phyloP scores from a whole-genome alignment of 2,113 vertebrate genomes.

The Rhodinocichla rosea region DNA sequence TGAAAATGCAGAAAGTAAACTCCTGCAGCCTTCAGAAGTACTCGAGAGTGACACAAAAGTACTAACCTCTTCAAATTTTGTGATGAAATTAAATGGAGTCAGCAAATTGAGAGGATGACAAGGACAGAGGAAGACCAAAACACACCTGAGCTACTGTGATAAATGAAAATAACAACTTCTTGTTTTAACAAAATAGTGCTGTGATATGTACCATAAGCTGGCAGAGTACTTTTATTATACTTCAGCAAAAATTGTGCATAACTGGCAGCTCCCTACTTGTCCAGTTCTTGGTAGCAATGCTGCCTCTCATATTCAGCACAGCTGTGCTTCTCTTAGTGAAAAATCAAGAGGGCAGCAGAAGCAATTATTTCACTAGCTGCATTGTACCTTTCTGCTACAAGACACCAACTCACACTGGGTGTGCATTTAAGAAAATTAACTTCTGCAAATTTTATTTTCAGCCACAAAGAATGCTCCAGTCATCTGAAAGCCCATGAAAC shows the following conservation, averaged over 20 bases:
- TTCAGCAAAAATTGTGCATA: constrained; percentile 14
- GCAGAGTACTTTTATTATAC: background rate
- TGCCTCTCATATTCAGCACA: background rate
- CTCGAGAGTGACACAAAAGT: background rate
- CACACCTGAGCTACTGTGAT: constrained; percentile 14
- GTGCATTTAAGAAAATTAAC: background rate
- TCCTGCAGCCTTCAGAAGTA: constrained; percentile 22
- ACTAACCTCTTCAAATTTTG: constrained; percentile 38
- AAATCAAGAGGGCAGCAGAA: background rate
- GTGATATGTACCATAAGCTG: background rate
- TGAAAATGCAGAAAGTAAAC: constrained; percentile 41
- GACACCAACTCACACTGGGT: background rate
- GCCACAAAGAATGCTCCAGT: background rate
- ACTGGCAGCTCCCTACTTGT: background rate
- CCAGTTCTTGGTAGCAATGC: background rate
- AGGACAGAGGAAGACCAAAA: background rate
- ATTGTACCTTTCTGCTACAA: background rate
- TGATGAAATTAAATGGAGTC: constrained; percentile 27
- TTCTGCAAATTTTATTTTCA: background rate
- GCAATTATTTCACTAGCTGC: background rate
- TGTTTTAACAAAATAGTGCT: background rate
- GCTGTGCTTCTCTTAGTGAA: background rate
- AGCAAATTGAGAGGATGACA: constrained; percentile 3
- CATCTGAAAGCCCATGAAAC: background rate
- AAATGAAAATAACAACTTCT: constrained; percentile 6